A percentile compares a stretch with the other conserved stretches of the same genome.
Conservation (phyloP, 2,888 invertebrate genomes). For the Epirrhoe tristata region DNA sequence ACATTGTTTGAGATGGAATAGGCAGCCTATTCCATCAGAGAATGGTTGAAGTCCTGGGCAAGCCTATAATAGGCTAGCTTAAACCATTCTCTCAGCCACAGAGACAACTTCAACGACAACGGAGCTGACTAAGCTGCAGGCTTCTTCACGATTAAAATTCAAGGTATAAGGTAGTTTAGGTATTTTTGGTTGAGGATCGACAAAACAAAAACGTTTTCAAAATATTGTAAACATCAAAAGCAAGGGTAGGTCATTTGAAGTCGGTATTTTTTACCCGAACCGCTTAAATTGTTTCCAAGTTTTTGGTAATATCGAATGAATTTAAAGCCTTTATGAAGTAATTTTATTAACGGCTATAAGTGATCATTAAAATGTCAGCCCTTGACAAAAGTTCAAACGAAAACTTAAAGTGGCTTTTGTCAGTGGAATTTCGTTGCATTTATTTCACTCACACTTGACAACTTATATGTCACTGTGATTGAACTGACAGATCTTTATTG, state of each 20-base stretch:
- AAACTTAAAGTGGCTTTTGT: constrained; percentile 9
- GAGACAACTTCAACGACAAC: too few species aligned
- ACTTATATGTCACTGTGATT: constrained; percentile 4
- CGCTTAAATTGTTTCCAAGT: constrained; percentile 12
- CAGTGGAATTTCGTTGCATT: neutral
- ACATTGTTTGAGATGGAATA: too few species aligned
- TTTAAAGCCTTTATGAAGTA: constrained; percentile 13
- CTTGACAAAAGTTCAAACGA: constrained; percentile 20
- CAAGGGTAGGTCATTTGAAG: neutral
- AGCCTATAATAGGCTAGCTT: too few species aligned
- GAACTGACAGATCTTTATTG: constrained; percentile 14
- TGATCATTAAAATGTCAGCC: constrained; percentile 10
- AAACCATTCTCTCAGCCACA: too few species aligned
- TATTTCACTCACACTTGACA: constrained; percentile 13
- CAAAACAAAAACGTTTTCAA: neutral
- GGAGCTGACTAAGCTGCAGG: too few species aligned
- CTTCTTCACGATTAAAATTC: too few species aligned
- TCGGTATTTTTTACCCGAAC: neutral
- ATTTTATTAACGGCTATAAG: constrained; percentile 12
- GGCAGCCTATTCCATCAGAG: too few species aligned
- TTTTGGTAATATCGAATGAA: constrained; percentile 10
- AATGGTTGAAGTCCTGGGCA: too few species aligned
- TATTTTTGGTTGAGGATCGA: too few species aligned
- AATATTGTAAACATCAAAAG: neutral
- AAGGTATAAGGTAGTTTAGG: too few species aligned